These are phyloP conservation scores for Theonella swinhoei DNA, from an alignment of 37 sponge, comb jelly and placozoan genomes.

Conservation along the genomic window DNA sequence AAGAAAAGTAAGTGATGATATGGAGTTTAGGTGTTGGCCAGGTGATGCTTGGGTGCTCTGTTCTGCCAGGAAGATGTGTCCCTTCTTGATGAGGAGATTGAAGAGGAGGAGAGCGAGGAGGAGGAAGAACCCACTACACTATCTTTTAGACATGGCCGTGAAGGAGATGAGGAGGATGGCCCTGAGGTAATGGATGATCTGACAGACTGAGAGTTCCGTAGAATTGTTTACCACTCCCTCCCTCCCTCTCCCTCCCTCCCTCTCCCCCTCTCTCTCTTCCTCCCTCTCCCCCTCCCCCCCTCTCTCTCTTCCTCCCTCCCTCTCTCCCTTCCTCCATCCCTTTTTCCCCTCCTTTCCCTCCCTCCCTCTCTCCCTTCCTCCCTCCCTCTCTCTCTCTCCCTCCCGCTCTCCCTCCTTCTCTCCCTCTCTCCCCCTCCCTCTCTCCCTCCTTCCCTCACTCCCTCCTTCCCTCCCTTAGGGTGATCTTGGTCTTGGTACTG, in stretches of 20 bases:
- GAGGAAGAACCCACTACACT: conserved; percentile 25
- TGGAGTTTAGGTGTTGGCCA: background rate
- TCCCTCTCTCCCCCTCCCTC: conserved; percentile 8
- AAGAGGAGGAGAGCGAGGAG: conserved; percentile 20
- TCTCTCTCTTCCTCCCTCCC: conserved; percentile 14
- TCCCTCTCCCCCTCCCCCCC: conserved; percentile 7
- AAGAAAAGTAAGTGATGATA: background rate
- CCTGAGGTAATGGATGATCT: conserved; percentile 7
- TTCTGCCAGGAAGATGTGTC: background rate
- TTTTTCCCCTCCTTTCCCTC: background rate
- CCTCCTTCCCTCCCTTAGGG: conserved; percentile 10
- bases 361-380: background rate
- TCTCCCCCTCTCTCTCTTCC: background rate
- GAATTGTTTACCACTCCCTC: background rate
- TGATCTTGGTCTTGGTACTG: conserved; percentile 45
- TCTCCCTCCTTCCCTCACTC: conserved; percentile 3
- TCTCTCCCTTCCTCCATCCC: background rate
- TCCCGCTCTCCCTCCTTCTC: conserved; percentile 1
- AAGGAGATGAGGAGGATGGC: conserved; percentile 20
- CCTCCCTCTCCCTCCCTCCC: background rate
- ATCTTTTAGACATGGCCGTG: conserved; percentile 23
- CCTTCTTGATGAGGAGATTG: conserved; percentile 7
- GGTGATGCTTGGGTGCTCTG: too few species aligned
- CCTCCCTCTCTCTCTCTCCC: background rate
- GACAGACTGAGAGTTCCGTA: background rate